Percentiles rank a stretch among this genome's conserved stretches.
Conservation (phyloP, 2,888 invertebrate species). For the Eueremaeus valkanovi region DNA sequence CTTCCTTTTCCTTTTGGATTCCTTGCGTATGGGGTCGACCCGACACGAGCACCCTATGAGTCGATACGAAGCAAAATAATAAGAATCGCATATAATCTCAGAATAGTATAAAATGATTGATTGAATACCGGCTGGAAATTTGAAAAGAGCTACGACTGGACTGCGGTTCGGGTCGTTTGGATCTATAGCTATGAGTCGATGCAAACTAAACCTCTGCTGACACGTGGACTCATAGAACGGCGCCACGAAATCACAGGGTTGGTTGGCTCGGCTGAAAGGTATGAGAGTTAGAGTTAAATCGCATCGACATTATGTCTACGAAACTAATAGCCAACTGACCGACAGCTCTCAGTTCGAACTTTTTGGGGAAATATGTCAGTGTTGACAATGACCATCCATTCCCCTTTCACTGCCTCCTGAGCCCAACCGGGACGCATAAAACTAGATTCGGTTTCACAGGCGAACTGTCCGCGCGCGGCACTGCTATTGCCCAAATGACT, state of each 20-base stretch:
- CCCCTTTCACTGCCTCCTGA: constrained; percentile 54
- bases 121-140: constrained; percentile 46
- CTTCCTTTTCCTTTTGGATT: constrained; percentile 29
- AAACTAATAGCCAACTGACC: constrained; percentile 57
- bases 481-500: constrained; percentile 45
- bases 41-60: constrained; percentile 47
- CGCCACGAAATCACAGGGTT: constrained; percentile 48
- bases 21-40: constrained; percentile 45
- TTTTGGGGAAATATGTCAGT: constrained; percentile 65
- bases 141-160: constrained; percentile 48
- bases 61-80: background rate
- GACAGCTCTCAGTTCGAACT: constrained; percentile 68
- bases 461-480: constrained; percentile 46
- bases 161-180: constrained; percentile 46
- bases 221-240: constrained; percentile 49
- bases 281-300: background rate
- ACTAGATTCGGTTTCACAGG: constrained; percentile 46
- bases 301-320: background rate
- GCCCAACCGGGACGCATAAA: constrained; percentile 47
- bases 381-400: constrained; percentile 68
- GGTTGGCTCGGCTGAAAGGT: constrained; percentile 46
- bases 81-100: background rate
- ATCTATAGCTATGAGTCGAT: constrained; percentile 48
- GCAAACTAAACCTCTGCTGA: constrained; percentile 48
- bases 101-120: background rate